Conservation (phyloP, 2,113 vertebrate genomes). For the Grammomys dolichurus region DNA sequence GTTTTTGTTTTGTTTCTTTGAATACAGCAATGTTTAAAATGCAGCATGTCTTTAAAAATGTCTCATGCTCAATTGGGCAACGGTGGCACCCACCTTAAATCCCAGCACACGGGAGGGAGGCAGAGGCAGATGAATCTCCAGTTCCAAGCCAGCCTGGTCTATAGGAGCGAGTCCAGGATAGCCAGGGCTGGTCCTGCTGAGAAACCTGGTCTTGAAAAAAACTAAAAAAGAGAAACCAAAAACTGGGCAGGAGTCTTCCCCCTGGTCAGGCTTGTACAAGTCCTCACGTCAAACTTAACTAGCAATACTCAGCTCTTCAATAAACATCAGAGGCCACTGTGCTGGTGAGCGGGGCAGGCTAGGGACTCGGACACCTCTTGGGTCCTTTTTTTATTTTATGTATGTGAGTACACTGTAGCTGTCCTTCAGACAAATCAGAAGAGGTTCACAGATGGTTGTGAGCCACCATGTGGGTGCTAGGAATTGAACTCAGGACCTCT, state of each 20-base stretch:
- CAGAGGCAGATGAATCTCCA: too few relatives aligned
- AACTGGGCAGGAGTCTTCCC: background rate
- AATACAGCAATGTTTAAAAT: background rate
- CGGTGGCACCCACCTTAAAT: background rate
- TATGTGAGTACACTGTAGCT: too few relatives aligned
- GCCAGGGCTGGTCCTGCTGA: background rate
- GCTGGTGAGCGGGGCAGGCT: background rate
- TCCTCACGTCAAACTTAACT: too few relatives aligned
- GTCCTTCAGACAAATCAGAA: too few relatives aligned
- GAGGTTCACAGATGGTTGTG: too few relatives aligned
- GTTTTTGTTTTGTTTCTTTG: background rate
- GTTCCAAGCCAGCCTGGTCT: background rate
- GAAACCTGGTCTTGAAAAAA: background rate
- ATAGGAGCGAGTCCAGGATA: background rate
- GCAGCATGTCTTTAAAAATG: background rate
- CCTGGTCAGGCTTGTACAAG: too few relatives aligned
- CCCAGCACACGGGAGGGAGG: background rate
- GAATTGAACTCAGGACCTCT: too few relatives aligned
- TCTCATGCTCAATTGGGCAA: background rate
- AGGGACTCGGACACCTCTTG: background rate
- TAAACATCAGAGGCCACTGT: background rate
- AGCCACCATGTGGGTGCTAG: too few relatives aligned
- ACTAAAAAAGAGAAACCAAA: background rate
- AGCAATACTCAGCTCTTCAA: background rate
- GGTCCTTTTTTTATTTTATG: too few relatives aligned